Evolutionary conservation across 2,888 invertebrate species (phyloP).

Genomic region (Drosophila limbata): DNA sequence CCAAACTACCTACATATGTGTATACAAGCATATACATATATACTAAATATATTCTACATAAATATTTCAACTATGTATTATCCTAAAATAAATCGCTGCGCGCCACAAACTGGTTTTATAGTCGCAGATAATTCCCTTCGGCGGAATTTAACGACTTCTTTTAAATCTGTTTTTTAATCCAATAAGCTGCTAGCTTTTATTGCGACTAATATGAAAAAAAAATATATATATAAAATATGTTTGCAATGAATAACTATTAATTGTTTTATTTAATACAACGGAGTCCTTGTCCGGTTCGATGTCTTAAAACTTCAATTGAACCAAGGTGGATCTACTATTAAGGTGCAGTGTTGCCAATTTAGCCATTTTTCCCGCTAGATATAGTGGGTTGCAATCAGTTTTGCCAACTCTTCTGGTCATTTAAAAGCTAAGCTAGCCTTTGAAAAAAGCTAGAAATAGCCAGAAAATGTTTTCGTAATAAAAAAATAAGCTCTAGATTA

Average conservation of each 20-base stretch:
- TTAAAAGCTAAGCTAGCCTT: too few species aligned
- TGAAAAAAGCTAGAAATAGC: too few species aligned
- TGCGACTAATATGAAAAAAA: constrained; percentile 18
- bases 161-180: constrained; percentile 26
- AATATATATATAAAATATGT: constrained; percentile 34
- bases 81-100: constrained; percentile 22
- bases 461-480: too few species aligned
- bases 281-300: too few species aligned
- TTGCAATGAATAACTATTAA: constrained; percentile 39
- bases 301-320: too few species aligned
- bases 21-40: constrained; percentile 11
- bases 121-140: constrained; percentile 12
- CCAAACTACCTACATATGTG: constrained; percentile 13
- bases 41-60: constrained; percentile 4
- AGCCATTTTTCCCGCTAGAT: too few species aligned
- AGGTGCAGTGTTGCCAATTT: too few species aligned
- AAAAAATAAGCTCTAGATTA: too few species aligned
- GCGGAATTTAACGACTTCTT: constrained; percentile 14
- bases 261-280: constrained; percentile 2
- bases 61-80: constrained; percentile 39
- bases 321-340: too few species aligned
- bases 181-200: constrained; percentile 38
- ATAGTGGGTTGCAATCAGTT: too few species aligned
- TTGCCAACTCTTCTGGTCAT: too few species aligned
- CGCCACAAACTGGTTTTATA: constrained; percentile 29